Conservation (phyloP, 2,797 vertebrate species). For the Bradypus variegatus region DNA sequence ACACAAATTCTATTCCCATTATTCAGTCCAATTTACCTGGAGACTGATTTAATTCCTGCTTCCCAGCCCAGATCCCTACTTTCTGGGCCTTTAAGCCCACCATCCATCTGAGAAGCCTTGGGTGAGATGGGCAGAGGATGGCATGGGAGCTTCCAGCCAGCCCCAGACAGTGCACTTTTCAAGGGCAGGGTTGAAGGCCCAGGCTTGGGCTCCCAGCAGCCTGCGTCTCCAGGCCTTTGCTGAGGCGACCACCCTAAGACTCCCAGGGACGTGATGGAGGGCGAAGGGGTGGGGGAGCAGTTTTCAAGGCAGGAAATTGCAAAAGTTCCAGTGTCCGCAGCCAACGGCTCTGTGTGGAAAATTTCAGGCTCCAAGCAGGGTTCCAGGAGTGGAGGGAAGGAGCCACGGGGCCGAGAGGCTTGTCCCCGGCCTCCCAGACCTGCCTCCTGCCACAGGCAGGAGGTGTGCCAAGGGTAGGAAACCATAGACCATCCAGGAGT, state of each 20-base stretch:
- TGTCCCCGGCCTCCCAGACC: conserved; percentile 32
- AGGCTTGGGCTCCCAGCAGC: background rate
- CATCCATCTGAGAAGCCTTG: background rate
- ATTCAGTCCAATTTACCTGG: background rate
- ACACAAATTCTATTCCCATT: background rate
- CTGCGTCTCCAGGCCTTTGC: background rate
- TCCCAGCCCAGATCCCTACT: background rate
- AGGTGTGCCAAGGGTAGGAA: background rate
- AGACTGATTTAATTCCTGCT: background rate
- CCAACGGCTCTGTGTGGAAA: conserved; percentile 61
- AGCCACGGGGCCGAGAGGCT: conserved; percentile 3
- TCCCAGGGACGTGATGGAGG: background rate
- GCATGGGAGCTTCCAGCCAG: background rate
- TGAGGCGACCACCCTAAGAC: conserved; percentile 35
- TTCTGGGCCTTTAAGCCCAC: background rate
- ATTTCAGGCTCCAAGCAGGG: conserved; percentile 54
- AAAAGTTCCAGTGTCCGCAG: conserved; percentile 56
- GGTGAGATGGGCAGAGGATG: background rate
- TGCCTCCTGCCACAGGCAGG: background rate
- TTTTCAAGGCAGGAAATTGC: conserved; percentile 63
- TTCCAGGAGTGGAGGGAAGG: conserved; percentile 41
- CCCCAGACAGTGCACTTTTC: background rate
- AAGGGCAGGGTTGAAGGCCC: background rate
- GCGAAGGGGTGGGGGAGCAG: conserved; percentile 15
- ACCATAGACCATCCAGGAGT: background rate